These are phyloP conservation scores for Chrysopilus asiliformis DNA, from an alignment of 2,888 invertebrate species.

Conservation along the genomic window DNA sequence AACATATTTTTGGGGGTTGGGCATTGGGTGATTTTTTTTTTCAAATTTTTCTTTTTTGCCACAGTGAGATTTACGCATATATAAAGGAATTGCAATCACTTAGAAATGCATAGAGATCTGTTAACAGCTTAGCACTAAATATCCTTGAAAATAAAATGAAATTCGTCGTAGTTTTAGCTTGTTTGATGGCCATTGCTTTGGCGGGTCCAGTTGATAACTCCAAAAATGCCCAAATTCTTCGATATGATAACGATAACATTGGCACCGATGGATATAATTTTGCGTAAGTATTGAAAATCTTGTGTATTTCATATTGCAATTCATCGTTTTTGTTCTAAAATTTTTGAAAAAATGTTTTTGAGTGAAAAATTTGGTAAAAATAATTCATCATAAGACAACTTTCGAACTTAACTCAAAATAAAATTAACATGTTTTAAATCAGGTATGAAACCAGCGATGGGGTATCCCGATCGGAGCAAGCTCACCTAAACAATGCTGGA, in stretches of 20 bases:
- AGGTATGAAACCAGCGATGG: conserved; percentile 44
- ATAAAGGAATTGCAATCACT: not conserved
- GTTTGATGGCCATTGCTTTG: conserved; percentile 23
- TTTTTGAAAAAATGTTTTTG: not conserved
- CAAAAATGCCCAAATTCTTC: conserved; percentile 45
- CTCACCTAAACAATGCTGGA: conserved; percentile 39
- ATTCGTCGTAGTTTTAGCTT: conserved; percentile 27
- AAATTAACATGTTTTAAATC: conserved; percentile 9
- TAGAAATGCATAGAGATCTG: not conserved
- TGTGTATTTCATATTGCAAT: not conserved
- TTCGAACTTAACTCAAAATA: too few relatives aligned
- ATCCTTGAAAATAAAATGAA: too few relatives aligned
- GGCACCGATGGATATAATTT: conserved; percentile 42
- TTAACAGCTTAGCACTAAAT: not conserved
- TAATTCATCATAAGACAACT: too few relatives aligned
- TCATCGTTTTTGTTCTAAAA: not conserved
- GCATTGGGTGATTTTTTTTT: too few relatives aligned
- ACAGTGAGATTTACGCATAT: not conserved
- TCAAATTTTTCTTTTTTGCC: not conserved
- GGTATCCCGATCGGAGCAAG: conserved; percentile 39
- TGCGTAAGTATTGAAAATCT: too few relatives aligned
- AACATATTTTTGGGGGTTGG: too few relatives aligned
- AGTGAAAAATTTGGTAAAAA: not conserved
- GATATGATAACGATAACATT: conserved; percentile 46
- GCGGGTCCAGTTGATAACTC: conserved; percentile 23